phyloP scores from a whole-genome alignment of 2,888 invertebrate species.

The Venustoraphidia nigricollis region DNA sequence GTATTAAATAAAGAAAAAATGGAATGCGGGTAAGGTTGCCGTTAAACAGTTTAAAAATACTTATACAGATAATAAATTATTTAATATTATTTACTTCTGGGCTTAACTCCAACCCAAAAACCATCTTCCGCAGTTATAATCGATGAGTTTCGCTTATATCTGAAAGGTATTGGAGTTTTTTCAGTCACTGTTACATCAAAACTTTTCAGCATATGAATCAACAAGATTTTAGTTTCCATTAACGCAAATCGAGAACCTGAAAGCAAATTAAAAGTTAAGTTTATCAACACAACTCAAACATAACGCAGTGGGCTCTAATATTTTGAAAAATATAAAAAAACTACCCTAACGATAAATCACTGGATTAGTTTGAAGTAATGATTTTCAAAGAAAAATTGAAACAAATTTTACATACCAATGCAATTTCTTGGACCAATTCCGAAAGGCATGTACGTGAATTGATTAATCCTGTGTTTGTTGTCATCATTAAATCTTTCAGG shows the following conservation, averaged over 20 bases:
- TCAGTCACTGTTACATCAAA: constrained; percentile 2
- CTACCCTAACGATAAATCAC: no score
- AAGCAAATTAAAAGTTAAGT: background rate
- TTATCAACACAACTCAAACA: no score
- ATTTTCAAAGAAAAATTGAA: no score
- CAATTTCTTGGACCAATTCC: constrained; percentile 30
- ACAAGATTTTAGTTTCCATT: constrained; percentile 8
- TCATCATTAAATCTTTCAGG: constrained; percentile 39
- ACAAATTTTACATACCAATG: constrained; percentile 19
- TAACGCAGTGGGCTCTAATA: no score
- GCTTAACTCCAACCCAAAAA: constrained; percentile 17
- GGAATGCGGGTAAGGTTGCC: no score
- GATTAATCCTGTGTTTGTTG: constrained; percentile 31
- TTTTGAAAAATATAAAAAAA: no score
- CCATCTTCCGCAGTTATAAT: constrained; percentile 14
- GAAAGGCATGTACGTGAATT: constrained; percentile 36
- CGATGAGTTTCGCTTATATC: constrained; percentile 12
- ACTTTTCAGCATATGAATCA: background rate
- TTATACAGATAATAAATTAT: background rate
- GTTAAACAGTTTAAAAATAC: no score
- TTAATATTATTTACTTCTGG: background rate
- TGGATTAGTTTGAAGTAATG: no score
- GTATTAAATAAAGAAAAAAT: no score
- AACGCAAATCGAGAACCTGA: constrained; percentile 12
- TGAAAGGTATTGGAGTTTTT: constrained; percentile 2